Evolutionary conservation across 2,113 vertebrate genomes (phyloP).

Genomic region (Phyllopteryx taeniolatus): DNA sequence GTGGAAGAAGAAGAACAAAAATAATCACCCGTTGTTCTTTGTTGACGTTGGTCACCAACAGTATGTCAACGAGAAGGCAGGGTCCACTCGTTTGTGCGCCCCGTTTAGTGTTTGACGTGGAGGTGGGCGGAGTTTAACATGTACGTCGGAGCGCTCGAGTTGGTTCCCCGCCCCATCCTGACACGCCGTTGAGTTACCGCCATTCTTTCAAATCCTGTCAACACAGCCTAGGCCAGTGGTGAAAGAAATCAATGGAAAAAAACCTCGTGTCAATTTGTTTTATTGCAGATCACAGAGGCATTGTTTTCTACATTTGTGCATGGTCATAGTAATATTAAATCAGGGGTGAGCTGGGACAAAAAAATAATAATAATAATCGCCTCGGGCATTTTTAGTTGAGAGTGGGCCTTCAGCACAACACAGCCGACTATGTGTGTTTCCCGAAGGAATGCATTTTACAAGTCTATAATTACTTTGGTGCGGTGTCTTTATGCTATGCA

Average conservation of each 20-base stretch:
- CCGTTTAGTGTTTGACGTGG: slow-evolving; percentile 30
- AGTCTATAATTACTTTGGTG: no score
- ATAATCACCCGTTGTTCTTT: slow-evolving; percentile 63
- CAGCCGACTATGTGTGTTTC: no score
- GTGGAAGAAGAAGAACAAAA: background rate
- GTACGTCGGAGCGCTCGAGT: background rate
- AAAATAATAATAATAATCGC: no score
- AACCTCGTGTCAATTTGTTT: background rate
- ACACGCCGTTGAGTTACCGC: background rate
- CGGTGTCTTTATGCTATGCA: no score
- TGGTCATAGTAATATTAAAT: no score
- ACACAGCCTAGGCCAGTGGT: background rate
- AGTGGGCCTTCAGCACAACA: no score
- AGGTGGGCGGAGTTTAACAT: slow-evolving; percentile 47
- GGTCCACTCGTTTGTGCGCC: slow-evolving; percentile 45
- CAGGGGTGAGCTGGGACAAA: no score
- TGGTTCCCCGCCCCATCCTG: background rate
- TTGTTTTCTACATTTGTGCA: background rate
- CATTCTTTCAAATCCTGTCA: background rate
- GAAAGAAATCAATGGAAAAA: background rate
- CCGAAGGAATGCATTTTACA: no score
- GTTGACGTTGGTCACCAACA: slow-evolving; percentile 69
- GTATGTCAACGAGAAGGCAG: slow-evolving; percentile 35
- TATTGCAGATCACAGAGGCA: background rate
- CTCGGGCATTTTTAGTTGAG: no score